phyloP scores from a whole-genome alignment of 2,797 vertebrate species.

The Hafferia zeledoni region DNA sequence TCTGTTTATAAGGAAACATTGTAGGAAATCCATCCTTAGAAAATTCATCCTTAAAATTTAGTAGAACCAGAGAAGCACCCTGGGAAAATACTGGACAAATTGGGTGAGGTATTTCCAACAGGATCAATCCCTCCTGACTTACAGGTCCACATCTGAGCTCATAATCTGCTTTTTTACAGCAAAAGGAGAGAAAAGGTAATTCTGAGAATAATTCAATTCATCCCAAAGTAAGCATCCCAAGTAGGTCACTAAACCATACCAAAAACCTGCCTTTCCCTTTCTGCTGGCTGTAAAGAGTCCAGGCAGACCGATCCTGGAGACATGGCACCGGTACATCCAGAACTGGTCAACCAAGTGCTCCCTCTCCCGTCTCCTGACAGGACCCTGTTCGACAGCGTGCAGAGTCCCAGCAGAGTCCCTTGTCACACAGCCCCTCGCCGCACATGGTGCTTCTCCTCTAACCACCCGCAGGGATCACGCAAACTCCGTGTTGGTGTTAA shows the following conservation, averaged over 20 bases:
- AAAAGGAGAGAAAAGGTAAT: not conserved
- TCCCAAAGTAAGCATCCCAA: not conserved
- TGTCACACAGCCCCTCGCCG: fast-evolving
- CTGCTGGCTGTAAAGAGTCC: not conserved
- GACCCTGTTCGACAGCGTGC: fast-evolving
- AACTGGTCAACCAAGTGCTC: fast-evolving
- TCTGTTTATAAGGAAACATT: not conserved
- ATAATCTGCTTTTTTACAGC: not conserved
- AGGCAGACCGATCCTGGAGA: not conserved
- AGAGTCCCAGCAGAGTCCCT: not conserved
- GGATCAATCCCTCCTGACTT: not conserved
- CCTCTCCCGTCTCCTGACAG: fast-evolving
- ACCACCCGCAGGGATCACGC: fast-evolving
- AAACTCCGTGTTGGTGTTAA: not conserved
- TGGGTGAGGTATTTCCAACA: not conserved
- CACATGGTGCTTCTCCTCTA: not conserved
- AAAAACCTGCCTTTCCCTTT: not conserved
- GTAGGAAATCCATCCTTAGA: not conserved
- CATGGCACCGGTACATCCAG: fast-evolving
- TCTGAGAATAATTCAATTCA: not conserved
- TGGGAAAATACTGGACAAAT: not conserved
- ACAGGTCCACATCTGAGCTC: not conserved
- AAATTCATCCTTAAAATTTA: not conserved
- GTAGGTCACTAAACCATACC: not conserved
- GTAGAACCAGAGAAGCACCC: not conserved